Evolutionary conservation across 2,888 invertebrate genomes (phyloP).

Genomic region (Cremastinae sp.): DNA sequence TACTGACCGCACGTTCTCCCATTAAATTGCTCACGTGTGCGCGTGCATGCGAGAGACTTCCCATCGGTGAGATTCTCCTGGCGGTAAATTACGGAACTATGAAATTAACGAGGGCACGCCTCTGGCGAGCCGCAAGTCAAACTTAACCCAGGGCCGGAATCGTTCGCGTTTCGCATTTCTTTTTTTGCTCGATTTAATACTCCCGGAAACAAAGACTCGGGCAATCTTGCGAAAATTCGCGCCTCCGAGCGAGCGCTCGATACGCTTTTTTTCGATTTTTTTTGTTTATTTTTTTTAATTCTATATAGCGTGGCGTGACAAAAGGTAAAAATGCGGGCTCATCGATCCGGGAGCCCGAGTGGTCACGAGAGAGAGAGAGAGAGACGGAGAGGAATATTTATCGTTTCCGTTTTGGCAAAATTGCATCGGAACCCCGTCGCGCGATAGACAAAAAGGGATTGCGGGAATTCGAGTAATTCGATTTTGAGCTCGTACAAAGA

Average conservation of each 20-base stretch:
- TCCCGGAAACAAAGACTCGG: no score
- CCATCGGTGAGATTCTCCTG: constrained; percentile 8
- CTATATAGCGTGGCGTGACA: no score
- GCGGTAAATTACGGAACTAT: constrained; percentile 34
- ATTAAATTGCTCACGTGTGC: constrained; percentile 39
- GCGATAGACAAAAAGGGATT: no score
- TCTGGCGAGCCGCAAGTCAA: constrained; percentile 27
- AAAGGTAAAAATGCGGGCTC: not conserved
- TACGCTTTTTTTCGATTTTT: not conserved
- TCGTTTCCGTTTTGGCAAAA: no score
- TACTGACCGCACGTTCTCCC: constrained; percentile 55
- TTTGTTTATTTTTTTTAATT: no score
- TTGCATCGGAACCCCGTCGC: no score
- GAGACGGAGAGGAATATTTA: no score
- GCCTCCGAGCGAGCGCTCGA: not conserved
- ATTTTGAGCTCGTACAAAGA: no score
- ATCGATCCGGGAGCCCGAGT: not conserved
- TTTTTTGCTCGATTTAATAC: not conserved
- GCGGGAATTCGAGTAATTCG: no score
- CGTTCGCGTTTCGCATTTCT: constrained; percentile 5
- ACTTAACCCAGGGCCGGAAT: constrained; percentile 28
- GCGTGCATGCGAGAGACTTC: constrained; percentile 19
- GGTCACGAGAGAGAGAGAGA: no score
- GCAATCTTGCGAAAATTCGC: not conserved
- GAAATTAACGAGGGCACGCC: constrained; percentile 35